phyloP scores from a whole-genome alignment of 1,140 invertebrate species.

The Drosophila arizonae region DNA sequence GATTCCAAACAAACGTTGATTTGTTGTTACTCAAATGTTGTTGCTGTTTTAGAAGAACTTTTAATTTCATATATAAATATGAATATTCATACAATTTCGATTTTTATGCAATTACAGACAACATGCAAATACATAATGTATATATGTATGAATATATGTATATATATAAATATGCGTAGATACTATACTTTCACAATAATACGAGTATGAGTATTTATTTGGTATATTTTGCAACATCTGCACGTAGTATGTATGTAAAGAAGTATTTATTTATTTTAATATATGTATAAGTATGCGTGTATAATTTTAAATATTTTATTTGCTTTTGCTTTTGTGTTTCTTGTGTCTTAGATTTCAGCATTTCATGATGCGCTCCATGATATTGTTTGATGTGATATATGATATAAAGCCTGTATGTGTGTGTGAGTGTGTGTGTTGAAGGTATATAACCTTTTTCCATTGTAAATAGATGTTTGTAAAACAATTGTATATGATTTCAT shows the following conservation, averaged over 20 bases:
- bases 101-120: conserved; percentile 59
- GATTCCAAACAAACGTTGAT: conserved; percentile 42
- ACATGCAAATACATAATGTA: conserved; percentile 60
- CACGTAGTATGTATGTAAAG: conserved; percentile 32
- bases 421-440: conserved; percentile 5
- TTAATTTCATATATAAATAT: conserved; percentile 15
- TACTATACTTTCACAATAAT: conserved; percentile 70
- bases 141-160: background rate
- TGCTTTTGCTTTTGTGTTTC: conserved; percentile 37
- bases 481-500: conserved; percentile 54
- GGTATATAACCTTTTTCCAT: conserved; percentile 29
- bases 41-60: background rate
- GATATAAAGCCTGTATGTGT: background rate
- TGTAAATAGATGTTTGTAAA: conserved; percentile 56
- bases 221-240: conserved; percentile 62
- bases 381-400: conserved; percentile 42
- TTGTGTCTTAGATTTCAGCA: conserved; percentile 58
- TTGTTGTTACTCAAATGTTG: conserved; percentile 19
- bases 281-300: conserved; percentile 33
- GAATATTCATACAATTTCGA: conserved; percentile 2
- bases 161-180: conserved; percentile 8
- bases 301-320: conserved; percentile 54
- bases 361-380: conserved; percentile 52
- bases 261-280: conserved; percentile 49
- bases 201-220: conserved; percentile 64